Evolutionary conservation across 1,140 invertebrate species (phyloP), one percentile per base, ranked within the genome.

Genomic region (Meloidogyne hapla): DNA sequence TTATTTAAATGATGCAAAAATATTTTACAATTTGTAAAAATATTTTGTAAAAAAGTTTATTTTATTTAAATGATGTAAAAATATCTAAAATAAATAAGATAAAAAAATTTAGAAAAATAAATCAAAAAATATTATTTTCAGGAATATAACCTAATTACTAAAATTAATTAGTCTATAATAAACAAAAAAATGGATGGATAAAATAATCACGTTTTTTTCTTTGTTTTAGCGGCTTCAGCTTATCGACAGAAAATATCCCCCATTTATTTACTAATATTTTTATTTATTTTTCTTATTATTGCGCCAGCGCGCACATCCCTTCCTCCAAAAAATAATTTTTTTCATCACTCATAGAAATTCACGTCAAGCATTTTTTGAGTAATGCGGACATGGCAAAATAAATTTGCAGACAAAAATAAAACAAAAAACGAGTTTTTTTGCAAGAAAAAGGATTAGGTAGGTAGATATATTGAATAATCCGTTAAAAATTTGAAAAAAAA

Each of bases 141-240:
- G 48, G 48, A 56, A 56, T n/a, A 56, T 56, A 56, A 56, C 48
- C 48, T 56, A 56, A 56, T 56, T 56, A 56, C 18, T 56, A 56
- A 56, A 56, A 56, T 56, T 56, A 56, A 56, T 56, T 56, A 4
- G 12, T 48, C 3, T 48, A 48, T 48, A 18, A 48, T 18, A 48
- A 5, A 48, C 13, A 48, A 48, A 56, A 56, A 56, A 56, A n/a
- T n/a, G n/a, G 48, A 56, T n/a, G 48, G 48, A 56, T n/a, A 6
- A 56, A 56, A 56, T n/a, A n/a, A 56, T 56, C 48, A 56, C 48
- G 48, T 56, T 56, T 56, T 56, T 56, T 56, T 56, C 48, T 56
- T 56, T 56, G 48, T 56, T n/a, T 56, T 56, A n/a, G 18, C 48
- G 48, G n/a, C n/a, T 56, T 13, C n/a, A 33, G 33, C 18, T 56